A percentile compares a stretch with the other conserved stretches of the same genome.
These are phyloP conservation scores for Pelobates cultripes DNA, from an alignment of 2,797 vertebrate species.

Conservation along the genomic window DNA sequence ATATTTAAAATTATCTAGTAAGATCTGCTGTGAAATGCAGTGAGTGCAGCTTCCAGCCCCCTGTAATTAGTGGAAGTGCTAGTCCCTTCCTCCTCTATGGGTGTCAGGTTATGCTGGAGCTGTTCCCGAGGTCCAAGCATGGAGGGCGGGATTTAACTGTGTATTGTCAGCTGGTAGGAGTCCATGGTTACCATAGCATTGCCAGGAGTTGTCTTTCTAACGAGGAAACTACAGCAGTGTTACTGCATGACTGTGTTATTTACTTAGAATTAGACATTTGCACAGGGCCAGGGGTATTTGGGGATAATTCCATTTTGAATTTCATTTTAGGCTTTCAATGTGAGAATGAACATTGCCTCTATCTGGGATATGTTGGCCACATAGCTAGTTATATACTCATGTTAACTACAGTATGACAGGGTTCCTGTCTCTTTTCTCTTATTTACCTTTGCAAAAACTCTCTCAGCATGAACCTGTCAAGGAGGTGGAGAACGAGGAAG, in stretches of 20 bases:
- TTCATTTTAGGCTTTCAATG: no score
- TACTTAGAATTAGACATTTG: background rate
- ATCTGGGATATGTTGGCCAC: constrained; percentile 8
- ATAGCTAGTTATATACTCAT: constrained; percentile 38
- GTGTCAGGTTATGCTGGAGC: constrained; percentile 50
- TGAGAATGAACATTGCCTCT: background rate
- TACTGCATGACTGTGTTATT: constrained; percentile 3
- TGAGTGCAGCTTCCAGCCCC: constrained; percentile 28
- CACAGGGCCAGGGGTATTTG: background rate
- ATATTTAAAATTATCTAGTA: no score
- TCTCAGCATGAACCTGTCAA: constrained; percentile 70
- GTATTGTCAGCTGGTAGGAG: constrained; percentile 62
- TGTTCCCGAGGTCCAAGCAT: constrained; percentile 45
- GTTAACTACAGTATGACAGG: constrained; percentile 79
- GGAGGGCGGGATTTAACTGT: constrained; percentile 64
- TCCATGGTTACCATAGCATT: constrained; percentile 80
- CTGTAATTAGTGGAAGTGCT: constrained; percentile 42
- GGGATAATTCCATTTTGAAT: background rate
- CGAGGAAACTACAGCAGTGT: constrained; percentile 58
- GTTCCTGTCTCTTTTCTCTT: constrained; percentile 86
- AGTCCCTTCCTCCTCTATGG: constrained; percentile 40
- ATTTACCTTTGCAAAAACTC: constrained; percentile 81
- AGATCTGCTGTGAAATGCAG: no score
- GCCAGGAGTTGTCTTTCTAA: constrained; percentile 62
- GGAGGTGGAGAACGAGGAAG: constrained; percentile 44